These are phyloP conservation scores for Spodoptera litura DNA, from an alignment of 1,140 invertebrate genomes.

Conservation along the genomic window DNA sequence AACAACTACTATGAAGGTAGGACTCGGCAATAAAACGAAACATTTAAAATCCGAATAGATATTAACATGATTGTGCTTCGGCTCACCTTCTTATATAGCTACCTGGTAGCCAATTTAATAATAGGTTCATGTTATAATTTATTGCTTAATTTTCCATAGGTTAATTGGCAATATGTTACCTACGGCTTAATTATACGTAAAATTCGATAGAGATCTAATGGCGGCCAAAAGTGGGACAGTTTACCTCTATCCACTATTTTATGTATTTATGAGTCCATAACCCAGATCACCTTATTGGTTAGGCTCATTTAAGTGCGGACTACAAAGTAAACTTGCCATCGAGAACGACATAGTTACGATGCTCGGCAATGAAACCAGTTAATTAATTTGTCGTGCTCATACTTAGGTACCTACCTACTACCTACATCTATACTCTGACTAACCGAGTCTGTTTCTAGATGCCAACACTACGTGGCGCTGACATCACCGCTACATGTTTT, in stretches of 20 bases:
- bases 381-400: conserved; percentile 35
- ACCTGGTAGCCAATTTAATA: too few relatives aligned
- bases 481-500: conserved; percentile 30
- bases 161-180: too few relatives aligned
- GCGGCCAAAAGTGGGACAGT: not conserved
- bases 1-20: too few relatives aligned
- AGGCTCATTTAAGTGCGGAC: conserved; percentile 30
- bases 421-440: conserved; percentile 10
- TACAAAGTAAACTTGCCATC: conserved; percentile 20
- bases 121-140: too few relatives aligned
- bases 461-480: conserved; percentile 33
- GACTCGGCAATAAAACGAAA: too few relatives aligned
- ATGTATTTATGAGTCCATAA: conserved; percentile 30
- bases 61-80: too few relatives aligned
- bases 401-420: not conserved
- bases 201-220: not conserved
- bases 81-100: too few relatives aligned
- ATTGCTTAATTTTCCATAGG: too few relatives aligned
- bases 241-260: conserved; percentile 18
- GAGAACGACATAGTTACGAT: conserved; percentile 33
- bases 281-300: conserved; percentile 28
- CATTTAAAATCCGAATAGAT: too few relatives aligned
- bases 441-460: not conserved
- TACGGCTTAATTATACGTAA: not conserved
- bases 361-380: conserved; percentile 41